Conservation (phyloP, 1,140 invertebrate genomes). For the Pygmarrhopalites habei region DNA sequence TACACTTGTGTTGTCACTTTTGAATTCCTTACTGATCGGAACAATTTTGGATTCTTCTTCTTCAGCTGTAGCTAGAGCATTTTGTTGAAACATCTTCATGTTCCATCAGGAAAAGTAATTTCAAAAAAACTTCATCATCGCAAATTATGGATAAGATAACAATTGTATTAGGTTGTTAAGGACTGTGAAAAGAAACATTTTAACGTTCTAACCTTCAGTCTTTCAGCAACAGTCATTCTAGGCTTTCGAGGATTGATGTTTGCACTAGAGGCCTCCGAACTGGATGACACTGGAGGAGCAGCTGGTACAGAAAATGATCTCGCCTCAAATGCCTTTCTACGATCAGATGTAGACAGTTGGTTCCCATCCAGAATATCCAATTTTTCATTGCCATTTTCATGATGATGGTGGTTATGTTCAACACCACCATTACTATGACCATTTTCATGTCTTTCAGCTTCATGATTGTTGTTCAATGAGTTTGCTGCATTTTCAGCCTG, state of each 20-base stretch:
- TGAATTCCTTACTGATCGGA: too few species aligned
- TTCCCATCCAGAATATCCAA: conserved; percentile 35
- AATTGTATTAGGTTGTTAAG: too few species aligned
- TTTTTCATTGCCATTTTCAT: conserved; percentile 30
- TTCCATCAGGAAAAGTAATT: too few species aligned
- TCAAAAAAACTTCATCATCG: too few species aligned
- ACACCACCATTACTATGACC: conserved; percentile 13
- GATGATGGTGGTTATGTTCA: neutral
- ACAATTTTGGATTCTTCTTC: neutral
- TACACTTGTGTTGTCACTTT: too few species aligned
- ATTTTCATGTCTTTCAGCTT: conserved; percentile 10
- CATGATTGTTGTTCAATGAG: conserved; percentile 14
- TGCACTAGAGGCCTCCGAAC: neutral
- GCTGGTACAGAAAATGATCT: conserved; percentile 8
- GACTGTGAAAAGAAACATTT: too few species aligned
- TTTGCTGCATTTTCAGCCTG: neutral
- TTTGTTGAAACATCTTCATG: conserved; percentile 58
- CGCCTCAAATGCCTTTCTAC: conserved; percentile 59
- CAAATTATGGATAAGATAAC: too few species aligned
- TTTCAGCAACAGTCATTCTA: conserved; percentile 62
- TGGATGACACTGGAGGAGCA: neutral
- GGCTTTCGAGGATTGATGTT: conserved; percentile 11
- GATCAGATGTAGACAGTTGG: conserved; percentile 64
- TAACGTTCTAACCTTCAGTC: too few species aligned
- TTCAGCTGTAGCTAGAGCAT: conserved; percentile 6